Evolutionary conservation across 2,888 invertebrate species (phyloP).

Genomic region (Nemapogon koenigi): DNA sequence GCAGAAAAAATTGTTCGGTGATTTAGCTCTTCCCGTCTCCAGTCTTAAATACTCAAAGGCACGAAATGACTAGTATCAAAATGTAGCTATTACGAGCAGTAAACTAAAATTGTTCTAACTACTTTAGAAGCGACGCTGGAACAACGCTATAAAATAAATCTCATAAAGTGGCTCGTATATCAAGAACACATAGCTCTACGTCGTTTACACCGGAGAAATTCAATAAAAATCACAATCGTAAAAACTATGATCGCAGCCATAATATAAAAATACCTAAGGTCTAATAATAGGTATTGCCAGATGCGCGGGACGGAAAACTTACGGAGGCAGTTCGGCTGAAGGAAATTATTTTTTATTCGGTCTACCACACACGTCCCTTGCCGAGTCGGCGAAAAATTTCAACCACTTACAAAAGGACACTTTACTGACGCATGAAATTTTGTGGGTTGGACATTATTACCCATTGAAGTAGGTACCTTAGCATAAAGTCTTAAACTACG

Average conservation of each 20-base stretch:
- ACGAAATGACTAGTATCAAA: no score
- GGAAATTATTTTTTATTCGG: constrained; percentile 64
- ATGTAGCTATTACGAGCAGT: no score
- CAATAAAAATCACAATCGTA: constrained; percentile 64
- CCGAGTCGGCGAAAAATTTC: constrained; percentile 6
- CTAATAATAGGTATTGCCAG: constrained; percentile 62
- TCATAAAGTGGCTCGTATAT: constrained; percentile 53
- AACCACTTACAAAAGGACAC: no score
- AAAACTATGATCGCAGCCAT: constrained; percentile 53
- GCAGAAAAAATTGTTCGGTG: no score
- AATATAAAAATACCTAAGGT: constrained; percentile 62
- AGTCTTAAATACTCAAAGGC: no score
- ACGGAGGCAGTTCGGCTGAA: constrained; percentile 56
- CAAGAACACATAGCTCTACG: constrained; percentile 46
- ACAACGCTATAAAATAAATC: constrained; percentile 53
- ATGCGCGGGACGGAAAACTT: constrained; percentile 64
- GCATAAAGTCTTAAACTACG: no score
- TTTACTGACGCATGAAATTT: no score
- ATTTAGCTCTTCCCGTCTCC: no score
- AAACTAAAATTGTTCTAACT: no score
- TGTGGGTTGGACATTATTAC: no score
- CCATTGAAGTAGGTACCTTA: no score
- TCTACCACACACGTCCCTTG: constrained; percentile 57
- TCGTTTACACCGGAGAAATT: constrained; percentile 38
- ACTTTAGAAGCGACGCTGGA: constrained; percentile 7